Conservation (phyloP, 1,140 invertebrate species). For the Halyomorpha halys region DNA sequence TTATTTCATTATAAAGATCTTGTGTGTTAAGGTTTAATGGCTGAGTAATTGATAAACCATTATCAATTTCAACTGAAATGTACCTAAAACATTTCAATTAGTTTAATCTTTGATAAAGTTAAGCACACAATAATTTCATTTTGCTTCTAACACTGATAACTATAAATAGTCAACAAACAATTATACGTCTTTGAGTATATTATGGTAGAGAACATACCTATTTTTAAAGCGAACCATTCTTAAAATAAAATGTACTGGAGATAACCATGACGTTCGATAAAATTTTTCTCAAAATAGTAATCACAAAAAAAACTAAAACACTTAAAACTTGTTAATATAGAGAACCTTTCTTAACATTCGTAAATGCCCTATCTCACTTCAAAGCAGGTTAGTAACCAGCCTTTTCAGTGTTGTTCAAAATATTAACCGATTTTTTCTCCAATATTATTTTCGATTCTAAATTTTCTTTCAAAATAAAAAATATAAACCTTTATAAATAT, state of each 20-base stretch:
- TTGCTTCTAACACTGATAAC: constrained; percentile 4
- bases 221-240: constrained; percentile 20
- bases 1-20: constrained; percentile 46
- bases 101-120: neutral
- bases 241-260: neutral
- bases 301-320: neutral
- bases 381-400: constrained; percentile 2
- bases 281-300: neutral
- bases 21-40: constrained; percentile 45
- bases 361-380: neutral
- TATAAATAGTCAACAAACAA: constrained; percentile 19
- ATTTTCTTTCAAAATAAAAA: too few species aligned
- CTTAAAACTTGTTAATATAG: constrained; percentile 4
- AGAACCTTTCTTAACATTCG: constrained; percentile 4
- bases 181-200: constrained; percentile 15
- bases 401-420: constrained; percentile 3
- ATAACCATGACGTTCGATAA: neutral
- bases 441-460: neutral
- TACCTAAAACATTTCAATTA: constrained; percentile 40
- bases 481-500: too few species aligned
- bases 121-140: neutral
- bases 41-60: constrained; percentile 37
- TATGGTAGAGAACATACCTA: constrained; percentile 7
- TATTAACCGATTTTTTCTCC: too few species aligned
- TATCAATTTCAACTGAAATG: constrained; percentile 48